Conservation (phyloP, 2,113 vertebrate genomes). For the Eolophus roseicapilla region DNA sequence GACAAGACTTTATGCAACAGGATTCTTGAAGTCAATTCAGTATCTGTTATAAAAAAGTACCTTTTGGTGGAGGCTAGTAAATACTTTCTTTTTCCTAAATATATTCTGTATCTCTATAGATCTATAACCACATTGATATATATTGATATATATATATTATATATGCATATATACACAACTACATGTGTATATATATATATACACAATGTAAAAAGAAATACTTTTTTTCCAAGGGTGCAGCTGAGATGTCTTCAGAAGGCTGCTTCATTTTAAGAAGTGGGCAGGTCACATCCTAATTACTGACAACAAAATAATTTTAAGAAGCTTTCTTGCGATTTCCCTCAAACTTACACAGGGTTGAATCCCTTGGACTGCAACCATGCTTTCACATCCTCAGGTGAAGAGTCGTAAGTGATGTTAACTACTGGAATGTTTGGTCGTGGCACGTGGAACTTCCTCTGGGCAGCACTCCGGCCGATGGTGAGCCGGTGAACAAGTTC, state of each 20-base stretch:
- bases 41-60: not conserved
- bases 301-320: too few relatives aligned
- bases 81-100: not conserved
- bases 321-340: not conserved
- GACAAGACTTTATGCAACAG: not conserved
- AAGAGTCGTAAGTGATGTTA: conserved; percentile 88
- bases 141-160: not conserved
- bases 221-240: not conserved
- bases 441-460: conserved; percentile 86
- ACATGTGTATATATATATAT: not conserved
- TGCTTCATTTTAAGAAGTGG: not conserved
- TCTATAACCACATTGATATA: not conserved
- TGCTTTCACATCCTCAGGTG: conserved; percentile 80
- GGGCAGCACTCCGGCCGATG: conserved; percentile 84
- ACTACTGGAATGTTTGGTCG: conserved; percentile 68
- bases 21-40: not conserved
- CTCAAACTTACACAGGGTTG: conserved; percentile 85
- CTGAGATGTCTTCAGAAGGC: not conserved
- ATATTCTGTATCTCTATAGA: not conserved
- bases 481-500: conserved; percentile 92
- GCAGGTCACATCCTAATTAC: not conserved
- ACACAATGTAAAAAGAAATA: not conserved
- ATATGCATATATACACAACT: not conserved
- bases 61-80: not conserved
- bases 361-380: conserved; percentile 95